A percentile compares a stretch with the other conserved stretches of the same genome.
These are phyloP conservation scores for Strigamia transsilvanica DNA, from an alignment of 2,888 invertebrate genomes.

Conservation along the genomic window DNA sequence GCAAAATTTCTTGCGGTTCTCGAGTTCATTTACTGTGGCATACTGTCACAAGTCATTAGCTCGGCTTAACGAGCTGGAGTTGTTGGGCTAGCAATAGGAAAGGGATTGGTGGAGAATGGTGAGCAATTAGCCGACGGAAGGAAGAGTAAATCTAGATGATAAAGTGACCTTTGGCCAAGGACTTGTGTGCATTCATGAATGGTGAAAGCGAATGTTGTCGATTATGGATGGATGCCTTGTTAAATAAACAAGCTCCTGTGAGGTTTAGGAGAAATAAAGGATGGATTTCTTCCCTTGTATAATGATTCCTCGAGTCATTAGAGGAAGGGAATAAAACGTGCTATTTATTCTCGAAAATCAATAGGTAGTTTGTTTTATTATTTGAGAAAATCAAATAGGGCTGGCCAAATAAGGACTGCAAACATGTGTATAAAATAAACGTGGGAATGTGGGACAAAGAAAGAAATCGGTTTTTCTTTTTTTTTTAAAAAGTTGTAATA, in stretches of 20 bases:
- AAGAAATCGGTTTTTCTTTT: not conserved
- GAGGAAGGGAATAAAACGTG: not conserved
- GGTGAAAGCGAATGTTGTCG: not conserved
- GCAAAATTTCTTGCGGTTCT: conserved; percentile 44
- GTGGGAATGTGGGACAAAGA: not conserved
- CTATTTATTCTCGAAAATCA: conserved; percentile 29
- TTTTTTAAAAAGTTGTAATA: not conserved
- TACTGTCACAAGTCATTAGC: conserved; percentile 49
- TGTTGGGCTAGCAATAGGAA: conserved; percentile 29
- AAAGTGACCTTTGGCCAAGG: conserved; percentile 34
- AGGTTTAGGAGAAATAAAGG: conserved; percentile 12
- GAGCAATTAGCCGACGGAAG: conserved; percentile 45
- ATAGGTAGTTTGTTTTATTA: conserved; percentile 6
- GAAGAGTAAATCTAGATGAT: conserved; percentile 43
- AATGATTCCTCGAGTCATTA: conserved; percentile 40
- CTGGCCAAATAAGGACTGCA: not conserved
- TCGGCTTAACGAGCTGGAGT: conserved; percentile 39
- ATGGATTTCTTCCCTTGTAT: not conserved
- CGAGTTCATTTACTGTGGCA: conserved; percentile 47
- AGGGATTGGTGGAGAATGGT: not conserved
- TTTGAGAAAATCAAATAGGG: not conserved
- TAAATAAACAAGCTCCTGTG: conserved; percentile 36
- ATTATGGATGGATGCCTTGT: conserved; percentile 25
- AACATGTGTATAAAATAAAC: not conserved
- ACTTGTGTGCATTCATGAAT: conserved; percentile 16